phyloP scores from a whole-genome alignment of 2,113 vertebrate genomes.

The Ceyx margarethae region DNA sequence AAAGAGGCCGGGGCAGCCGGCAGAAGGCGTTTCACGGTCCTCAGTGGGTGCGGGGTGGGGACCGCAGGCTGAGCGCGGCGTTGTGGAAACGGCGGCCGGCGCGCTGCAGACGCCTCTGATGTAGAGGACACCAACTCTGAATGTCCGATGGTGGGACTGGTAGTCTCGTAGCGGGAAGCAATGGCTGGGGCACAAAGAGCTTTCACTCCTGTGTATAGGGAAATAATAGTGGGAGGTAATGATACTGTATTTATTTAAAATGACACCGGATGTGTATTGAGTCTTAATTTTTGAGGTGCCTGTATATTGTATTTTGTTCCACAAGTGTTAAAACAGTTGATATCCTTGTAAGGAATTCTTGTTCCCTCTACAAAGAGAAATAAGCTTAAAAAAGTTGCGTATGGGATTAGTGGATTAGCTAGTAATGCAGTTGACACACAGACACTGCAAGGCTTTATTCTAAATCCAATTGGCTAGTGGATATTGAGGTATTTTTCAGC shows the following conservation, averaged over 20 bases:
- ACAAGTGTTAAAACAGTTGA: rapidly evolving
- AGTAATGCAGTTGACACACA: background rate
- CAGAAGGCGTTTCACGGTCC: background rate
- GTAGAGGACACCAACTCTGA: background rate
- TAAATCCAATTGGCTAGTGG: background rate
- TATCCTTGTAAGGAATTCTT: background rate
- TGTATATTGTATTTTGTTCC: rapidly evolving
- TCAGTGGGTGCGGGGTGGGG: background rate
- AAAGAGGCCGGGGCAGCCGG: background rate
- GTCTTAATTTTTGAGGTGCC: too few species aligned
- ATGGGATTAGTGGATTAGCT: background rate
- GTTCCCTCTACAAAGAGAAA: background rate
- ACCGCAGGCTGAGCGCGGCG: background rate
- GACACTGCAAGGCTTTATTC: background rate
- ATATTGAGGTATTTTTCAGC: background rate
- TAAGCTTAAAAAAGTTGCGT: background rate
- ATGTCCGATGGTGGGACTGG: background rate
- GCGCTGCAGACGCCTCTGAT: background rate
- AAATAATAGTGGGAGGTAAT: background rate
- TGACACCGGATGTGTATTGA: rapidly evolving
- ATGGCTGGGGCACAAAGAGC: background rate
- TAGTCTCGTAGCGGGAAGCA: background rate
- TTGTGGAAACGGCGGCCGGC: background rate
- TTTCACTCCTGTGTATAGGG: background rate
- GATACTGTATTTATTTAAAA: background rate